Evolutionary conservation across 2,888 invertebrate genomes (phyloP), one percentile per base, ranked within the genome.

Genomic region (Operophtera brumata): DNA sequence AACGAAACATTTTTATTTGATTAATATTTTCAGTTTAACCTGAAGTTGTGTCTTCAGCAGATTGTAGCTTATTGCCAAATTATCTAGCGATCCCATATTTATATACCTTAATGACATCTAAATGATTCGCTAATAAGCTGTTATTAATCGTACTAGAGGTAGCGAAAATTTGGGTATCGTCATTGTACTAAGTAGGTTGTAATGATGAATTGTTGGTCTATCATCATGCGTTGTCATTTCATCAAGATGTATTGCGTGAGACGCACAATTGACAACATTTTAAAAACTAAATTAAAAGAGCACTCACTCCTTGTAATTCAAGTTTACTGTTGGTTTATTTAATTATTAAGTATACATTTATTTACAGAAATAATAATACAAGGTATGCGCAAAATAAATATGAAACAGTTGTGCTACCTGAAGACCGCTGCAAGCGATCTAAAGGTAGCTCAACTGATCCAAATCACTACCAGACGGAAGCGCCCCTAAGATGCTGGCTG

Each of bases 1-100:
- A 8, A 40, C 68, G 72, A 8, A 67, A 65, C 84, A 84, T 84
- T 65, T 71, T 79, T 13, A 37, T 44, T 49, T 35, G 36, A 30
- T 9, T 36, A 5, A n/a, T 30, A 11, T 39, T 43, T 30, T 39
- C 30, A 13, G n/a, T 26, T 2, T 10, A 13, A 34, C n/a, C 26
- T 32, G 35, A 12, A 39, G 53, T 47, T 25, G 12, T 35, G 36
- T 55, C 54, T 51, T 7, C 46, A 13, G 50, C 67, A 46, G 57
- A 43, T 48, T 34, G 54, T 36, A 40, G 53, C 43, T 47, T 47
- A 64, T 63, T 65, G 61, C 47, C 41, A 39, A 52, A 47, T 53
- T 46, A 47, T 55, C 54, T 39, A 54, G 52, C 37, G 28, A 28
- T 53, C 47, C 46, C n/a, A 54, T 60, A 61, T 64, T 67, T 77